Conservation (phyloP, 2,888 invertebrate species). For the Rhopalosiphum nymphaeae region DNA sequence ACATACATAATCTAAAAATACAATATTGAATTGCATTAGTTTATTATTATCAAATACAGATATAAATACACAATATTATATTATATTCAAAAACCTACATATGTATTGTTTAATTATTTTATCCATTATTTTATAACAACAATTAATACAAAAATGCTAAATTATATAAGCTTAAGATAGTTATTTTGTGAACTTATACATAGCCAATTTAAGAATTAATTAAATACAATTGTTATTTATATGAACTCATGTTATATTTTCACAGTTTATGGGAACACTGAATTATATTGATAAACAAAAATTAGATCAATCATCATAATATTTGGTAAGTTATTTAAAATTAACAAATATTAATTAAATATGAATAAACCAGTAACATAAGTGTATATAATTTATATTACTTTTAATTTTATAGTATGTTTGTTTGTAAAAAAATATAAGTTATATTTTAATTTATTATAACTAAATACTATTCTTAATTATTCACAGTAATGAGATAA, state of each 20-base stretch:
- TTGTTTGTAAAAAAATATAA: background rate
- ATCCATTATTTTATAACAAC: background rate
- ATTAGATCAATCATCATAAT: background rate
- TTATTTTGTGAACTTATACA: background rate
- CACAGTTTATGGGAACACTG: background rate
- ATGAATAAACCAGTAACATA: background rate
- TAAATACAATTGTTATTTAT: background rate
- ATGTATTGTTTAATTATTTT: background rate
- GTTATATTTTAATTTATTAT: background rate
- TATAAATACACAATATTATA: background rate
- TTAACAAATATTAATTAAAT: background rate
- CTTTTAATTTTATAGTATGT: background rate
- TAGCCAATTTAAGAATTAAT: background rate
- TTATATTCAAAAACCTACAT: background rate
- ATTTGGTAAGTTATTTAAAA: conserved; percentile 30
- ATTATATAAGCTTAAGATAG: background rate
- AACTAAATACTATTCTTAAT: background rate
- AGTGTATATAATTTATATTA: background rate
- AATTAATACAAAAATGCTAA: background rate
- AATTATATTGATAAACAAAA: background rate
- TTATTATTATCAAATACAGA: background rate
- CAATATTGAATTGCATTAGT: background rate
- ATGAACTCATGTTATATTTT: background rate
- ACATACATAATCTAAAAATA: background rate
- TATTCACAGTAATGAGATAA: background rate